Evolutionary conservation across 30 jellyfish, hydroid and myxozoan species (phyloP), one percentile per base, ranked within the genome.

Genomic region (Morbakka virulenta): DNA sequence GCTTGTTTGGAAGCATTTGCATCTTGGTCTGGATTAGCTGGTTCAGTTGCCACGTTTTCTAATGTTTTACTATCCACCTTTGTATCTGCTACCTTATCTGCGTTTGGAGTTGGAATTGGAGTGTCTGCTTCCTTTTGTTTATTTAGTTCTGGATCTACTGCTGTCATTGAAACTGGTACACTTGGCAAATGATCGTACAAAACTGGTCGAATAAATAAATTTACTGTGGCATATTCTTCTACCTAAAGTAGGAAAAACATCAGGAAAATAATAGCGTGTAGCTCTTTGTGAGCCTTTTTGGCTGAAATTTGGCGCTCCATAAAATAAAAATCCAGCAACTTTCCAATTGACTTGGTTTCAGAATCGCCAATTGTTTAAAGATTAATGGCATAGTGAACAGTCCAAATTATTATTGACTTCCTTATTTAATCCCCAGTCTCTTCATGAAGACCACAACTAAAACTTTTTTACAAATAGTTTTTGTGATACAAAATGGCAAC

Each of bases 161-260:
- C 77, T 47, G 81, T 74, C 89, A 77, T 84, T 13, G 98, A 76
- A 34, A 87, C 87, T 27, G 87, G 89, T 12, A 88, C 85, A 17
- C 70, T 71, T 14, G 91, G 65, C 33, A 84, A 91, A 31, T 91
- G 84, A 28, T 82, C 96, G 64, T 75, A 62, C 13, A 92, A 53
- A 17, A 86, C 77, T 20, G 84, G 31, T 61, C 76, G 96, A 2
- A 92, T 35, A 70, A 92, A 92, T 1, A 94, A 71, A 86, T 92
- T 92, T 22, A 92, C 91, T 35, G 95, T 79, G 14, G 96, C 81
- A 53, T 77, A 92, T 63, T 92, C 98, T 50, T 92, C 98, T 1
- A 92, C 98, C 98, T 92, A 27, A 1, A 47, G 26, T 3, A 52
- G 6, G 6, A 28, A 29, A 3, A n/a, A 17, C 78, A 26, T 31